These are phyloP conservation scores for Arenicola marina DNA, from an alignment of 2,888 invertebrate genomes.

Conservation along the genomic window DNA sequence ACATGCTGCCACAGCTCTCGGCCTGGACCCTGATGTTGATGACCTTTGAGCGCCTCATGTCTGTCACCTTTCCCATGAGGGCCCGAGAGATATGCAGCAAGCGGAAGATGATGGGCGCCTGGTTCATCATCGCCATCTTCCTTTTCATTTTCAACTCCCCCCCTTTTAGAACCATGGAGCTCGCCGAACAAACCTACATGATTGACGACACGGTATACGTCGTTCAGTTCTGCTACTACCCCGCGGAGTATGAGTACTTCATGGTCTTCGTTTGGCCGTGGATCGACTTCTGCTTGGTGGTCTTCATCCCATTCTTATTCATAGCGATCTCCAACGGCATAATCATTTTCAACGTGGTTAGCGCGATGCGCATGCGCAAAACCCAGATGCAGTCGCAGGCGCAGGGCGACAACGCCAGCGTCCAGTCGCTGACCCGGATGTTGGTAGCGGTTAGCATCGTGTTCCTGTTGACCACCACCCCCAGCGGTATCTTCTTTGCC, in stretches of 20 bases:
- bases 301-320: not conserved
- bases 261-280: not conserved
- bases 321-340: not conserved
- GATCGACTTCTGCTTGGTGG: not conserved
- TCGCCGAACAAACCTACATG: not conserved
- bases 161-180: not conserved
- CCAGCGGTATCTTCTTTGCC: not conserved
- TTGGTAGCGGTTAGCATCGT: not conserved
- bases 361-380: too few species aligned
- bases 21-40: not conserved
- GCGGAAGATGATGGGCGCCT: not conserved
- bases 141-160: not conserved
- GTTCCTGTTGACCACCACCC: not conserved
- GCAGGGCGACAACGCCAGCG: not conserved
- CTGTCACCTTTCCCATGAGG: not conserved
- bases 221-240: not conserved
- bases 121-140: not conserved
- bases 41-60: not conserved
- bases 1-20: not conserved
- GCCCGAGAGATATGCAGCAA: not conserved
- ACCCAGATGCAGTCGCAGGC: too few species aligned
- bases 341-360: not conserved
- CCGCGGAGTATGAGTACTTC: not conserved
- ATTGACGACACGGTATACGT: too few species aligned
- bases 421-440: not conserved